Conservation (phyloP, 1,140 invertebrate species). For the Bombus turneri region DNA sequence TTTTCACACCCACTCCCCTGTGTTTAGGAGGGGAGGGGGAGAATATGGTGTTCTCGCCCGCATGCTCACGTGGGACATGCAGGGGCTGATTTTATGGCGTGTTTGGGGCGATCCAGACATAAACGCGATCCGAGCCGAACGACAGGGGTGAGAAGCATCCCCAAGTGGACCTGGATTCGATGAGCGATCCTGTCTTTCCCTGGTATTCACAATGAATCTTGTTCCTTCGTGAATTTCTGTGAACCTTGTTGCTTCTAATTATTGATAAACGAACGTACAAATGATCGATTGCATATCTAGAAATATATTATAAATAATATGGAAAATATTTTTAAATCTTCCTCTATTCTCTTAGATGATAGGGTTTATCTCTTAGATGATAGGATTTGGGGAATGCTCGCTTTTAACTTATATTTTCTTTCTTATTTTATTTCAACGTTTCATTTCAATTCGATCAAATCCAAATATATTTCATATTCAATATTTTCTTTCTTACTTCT, state of each 20-base stretch:
- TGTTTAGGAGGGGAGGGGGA: constrained; percentile 26
- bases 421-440: no score
- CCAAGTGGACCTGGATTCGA: constrained; percentile 34
- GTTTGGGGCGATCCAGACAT: constrained; percentile 73
- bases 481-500: no score
- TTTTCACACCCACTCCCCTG: constrained; percentile 39
- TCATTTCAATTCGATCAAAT: no score
- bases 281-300: background rate
- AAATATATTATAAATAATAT: no score
- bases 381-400: no score
- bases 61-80: constrained; percentile 73
- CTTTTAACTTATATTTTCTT: no score
- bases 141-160: constrained; percentile 47
- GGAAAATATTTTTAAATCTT: no score
- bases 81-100: constrained; percentile 75
- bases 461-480: no score
- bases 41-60: constrained; percentile 76
- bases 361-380: no score
- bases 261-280: background rate
- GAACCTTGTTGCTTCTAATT: background rate
- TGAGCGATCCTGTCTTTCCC: background rate
- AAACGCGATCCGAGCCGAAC: constrained; percentile 69
- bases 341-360: no score
- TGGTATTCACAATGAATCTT: background rate
- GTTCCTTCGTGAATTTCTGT: background rate